Evolutionary conservation across 1,140 invertebrate genomes (phyloP), one percentile per base, ranked within the genome.

Genomic region (Patella vulgata): DNA sequence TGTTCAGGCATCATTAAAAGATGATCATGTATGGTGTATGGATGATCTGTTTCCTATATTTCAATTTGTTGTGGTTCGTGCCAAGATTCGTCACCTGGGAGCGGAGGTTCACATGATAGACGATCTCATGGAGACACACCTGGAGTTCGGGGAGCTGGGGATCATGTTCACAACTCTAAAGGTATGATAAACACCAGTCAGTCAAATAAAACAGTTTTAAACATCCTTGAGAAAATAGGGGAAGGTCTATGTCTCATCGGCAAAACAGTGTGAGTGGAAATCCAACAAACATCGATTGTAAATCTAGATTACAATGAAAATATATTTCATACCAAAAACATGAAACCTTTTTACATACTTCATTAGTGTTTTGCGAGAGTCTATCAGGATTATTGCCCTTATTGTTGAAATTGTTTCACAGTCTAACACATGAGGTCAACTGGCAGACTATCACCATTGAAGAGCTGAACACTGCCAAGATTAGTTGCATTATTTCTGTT

Each of bases 31-130:
- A 42, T 92, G 91, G 90, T 90, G 89, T 69, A 93, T 93, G 91
- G 92, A 95, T 82, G 91, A 93, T 70, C 83, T 95, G 59, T 91
- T 95, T 82, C 92, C 93, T 3, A 89, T 93, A 27, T 94, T 94
- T 84, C 89, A 91, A 79, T 94, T 91, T 82, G 91, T 94, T 40
- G 92, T 94, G 31, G 90, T 94, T 0, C 84, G 92, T 48, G 89
- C 92, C 23, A 86, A 90, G 59, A 91, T 95, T 69, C 87, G 91
- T 56, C 91, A 93, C 81, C 87, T 94, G 19, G 92, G 92, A 3
- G 93, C 92, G 17, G 92, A 94, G 85, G 90, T 94, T 71, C 90
- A 92, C 78, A 91, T 94, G 73, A 90, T 94, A 21, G 89, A 92
- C 68, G 91, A 94, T 80, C 91, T 95, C 68, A 90, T 93, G 84